phyloP scores from a whole-genome alignment of 2,113 vertebrate genomes.

The Orycteropus afer region DNA sequence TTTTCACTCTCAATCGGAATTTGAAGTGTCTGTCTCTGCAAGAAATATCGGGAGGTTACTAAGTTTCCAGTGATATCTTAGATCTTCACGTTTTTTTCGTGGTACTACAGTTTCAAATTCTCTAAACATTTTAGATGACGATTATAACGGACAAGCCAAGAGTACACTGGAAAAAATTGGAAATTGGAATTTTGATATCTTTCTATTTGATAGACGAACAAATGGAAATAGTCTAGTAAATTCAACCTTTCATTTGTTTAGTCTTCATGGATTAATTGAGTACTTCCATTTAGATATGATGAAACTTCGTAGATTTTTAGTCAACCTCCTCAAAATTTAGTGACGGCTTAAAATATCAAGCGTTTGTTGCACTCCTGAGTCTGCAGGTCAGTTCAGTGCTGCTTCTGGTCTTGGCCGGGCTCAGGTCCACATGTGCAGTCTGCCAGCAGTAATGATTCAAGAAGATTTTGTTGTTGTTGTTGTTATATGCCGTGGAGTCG shows the following conservation, averaged over 20 bases:
- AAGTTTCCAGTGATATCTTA: slow-evolving; percentile 98
- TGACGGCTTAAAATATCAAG: not conserved
- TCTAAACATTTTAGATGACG: slow-evolving; percentile 97
- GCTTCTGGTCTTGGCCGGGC: not conserved
- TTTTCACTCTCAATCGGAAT: slow-evolving; percentile 94
- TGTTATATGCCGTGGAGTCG: too few relatives aligned
- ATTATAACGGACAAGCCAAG: slow-evolving; percentile 98
- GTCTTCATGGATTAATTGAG: slow-evolving; percentile 97
- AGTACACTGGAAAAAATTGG: slow-evolving; percentile 99
- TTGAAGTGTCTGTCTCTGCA: slow-evolving; percentile 91
- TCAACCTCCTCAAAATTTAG: not conserved
- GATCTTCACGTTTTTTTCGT: slow-evolving; percentile 94
- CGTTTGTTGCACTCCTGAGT: not conserved
- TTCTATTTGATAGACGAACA: slow-evolving; percentile 98
- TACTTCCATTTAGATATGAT: slow-evolving; percentile 99
- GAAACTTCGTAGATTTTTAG: slow-evolving; percentile 97
- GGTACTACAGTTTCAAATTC: slow-evolving; percentile 93
- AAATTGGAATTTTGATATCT: slow-evolving; percentile 99
- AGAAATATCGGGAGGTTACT: slow-evolving; percentile 95
- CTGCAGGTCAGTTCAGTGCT: not conserved
- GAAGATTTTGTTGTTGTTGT: too few relatives aligned
- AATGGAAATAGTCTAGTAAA: slow-evolving; percentile 98
- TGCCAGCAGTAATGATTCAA: slow-evolving; percentile 95
- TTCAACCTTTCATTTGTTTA: slow-evolving; percentile 97
- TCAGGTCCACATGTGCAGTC: fast-evolving